Evolutionary conservation across 2,113 vertebrate genomes (phyloP), one percentile per base, ranked within the genome.

Genomic region (Microtus montanus): DNA sequence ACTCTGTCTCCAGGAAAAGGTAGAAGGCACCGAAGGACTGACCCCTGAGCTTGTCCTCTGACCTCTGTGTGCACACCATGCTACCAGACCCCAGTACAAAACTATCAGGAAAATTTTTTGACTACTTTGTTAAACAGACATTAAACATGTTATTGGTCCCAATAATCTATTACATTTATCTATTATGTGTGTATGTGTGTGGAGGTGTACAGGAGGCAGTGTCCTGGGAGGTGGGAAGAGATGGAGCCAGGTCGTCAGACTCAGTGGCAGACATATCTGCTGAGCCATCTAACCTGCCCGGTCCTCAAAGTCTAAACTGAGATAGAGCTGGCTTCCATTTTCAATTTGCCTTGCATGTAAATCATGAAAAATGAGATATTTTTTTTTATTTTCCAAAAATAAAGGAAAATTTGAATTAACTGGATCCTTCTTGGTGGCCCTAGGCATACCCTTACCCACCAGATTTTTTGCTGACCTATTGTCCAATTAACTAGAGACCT

Each of bases 401-500:
- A 30, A 44, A 44, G 52, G 24, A 74, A 38, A 91, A 33, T 73
- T 9, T 64, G 82, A 83, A 49, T 38, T 54, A n/a, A 30, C 28
- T 7, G 68, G 93, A 41, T 38, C n/a, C 44, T 17, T 28, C 47
- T 58, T 54, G 7, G 17, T 26, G 83, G 26, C 84, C 4, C 12
- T 7, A 33, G 64, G 64, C 66, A 74, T 11, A 28, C 19, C 19
- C 30, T 95, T 89, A 82, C 58, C 74, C 77, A 79, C 47, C 20
- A 38, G 47, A 74, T 70, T 70, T 58, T 78, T 75, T 95, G 89
- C 49, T 85, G 77, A 87, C 79, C 41, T 47, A 20, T 58, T 68
- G 44, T 89, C 47, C 64, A 78, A 35, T 52, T 71, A 85, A 8
- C 35, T 87, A 73, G 84, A 89, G 93, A 93, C 80, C 74, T 75